Base-by-base conservation (phyloP, 2,113 vertebrate species). In the Passer domesticus region DNA sequence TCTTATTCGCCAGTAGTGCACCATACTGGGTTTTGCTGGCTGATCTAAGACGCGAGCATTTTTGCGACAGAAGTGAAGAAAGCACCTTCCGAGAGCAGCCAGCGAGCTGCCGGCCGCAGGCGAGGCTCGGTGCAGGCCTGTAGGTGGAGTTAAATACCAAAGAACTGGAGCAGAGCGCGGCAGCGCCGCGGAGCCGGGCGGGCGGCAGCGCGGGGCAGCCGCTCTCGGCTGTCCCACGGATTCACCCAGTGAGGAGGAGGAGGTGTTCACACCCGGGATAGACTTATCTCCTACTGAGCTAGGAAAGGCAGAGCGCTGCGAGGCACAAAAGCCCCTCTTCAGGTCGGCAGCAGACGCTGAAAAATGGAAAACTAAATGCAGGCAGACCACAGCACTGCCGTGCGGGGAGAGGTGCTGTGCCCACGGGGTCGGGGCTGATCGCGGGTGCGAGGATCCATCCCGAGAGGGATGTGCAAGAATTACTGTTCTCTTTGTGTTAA, bases 81-180 rank as follows among this genome's bases (percentile, higher is more conserved):
- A 31, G 16, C 44, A 2, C 35, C 19, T 78, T 39, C 27, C 0
- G 1, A n/a, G 47, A 23, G 7, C n/a, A 33, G 7, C 2, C 25
- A 3, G 43, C 1, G 58, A 59, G 10, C 0, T 17, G 24, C 83
- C 37, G 28, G 2, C 62, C 63, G 90, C 77, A 70, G 60, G 81
- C 87, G 28, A 46, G 19, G 46, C 7, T 25, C 33, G 58, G 6
- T 18, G 56, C 39, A 14, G 10, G 93, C 94, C 95, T 90, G 77
- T 96, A 96, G 95, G 52, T 87, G 95, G 96, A 95, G 94, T 66
- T n/a, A 76, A 83, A 94, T 68, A 68, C 68, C 95, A 93, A 90
- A 92, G 93, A 95, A 96, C 67, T 0, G 64, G 60, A 4, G 52
- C 66, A 24, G 84, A 35, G 50, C 20, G 25, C 3, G 19, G 7